phyloP scores from a whole-genome alignment of 2,797 vertebrate species.

The Leucoraja ocellata region DNA sequence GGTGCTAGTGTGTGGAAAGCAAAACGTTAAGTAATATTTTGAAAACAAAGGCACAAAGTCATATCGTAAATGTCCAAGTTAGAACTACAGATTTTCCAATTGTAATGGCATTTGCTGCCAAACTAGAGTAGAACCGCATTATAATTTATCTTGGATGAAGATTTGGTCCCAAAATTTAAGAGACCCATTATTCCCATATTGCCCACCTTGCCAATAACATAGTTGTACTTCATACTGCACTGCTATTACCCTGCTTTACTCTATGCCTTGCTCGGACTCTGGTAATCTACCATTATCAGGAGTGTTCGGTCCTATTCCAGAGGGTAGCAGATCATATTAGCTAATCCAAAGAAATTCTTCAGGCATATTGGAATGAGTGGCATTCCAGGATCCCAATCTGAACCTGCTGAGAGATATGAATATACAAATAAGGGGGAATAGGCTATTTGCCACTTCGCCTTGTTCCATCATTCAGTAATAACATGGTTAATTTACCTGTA shows the following conservation, averaged over 20 bases:
- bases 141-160: not conserved
- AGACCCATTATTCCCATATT: not conserved
- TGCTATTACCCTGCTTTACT: not conserved
- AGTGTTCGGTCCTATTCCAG: not conserved
- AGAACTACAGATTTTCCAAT: not conserved
- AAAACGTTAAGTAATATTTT: not conserved
- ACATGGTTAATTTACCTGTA: no score
- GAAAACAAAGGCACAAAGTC: not conserved
- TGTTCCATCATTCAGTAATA: no score
- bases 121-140: no score
- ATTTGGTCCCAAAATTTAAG: not conserved
- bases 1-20: no score
- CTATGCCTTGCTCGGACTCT: not conserved
- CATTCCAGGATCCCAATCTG: not conserved
- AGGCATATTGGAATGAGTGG: not conserved
- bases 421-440: no score
- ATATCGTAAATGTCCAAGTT: not conserved
- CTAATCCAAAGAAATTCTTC: no score
- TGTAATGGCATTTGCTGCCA: not conserved
- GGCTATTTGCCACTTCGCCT: no score
- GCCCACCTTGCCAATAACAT: not conserved
- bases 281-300: not conserved
- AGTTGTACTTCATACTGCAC: not conserved
- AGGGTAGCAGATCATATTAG: not conserved
- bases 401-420: not conserved